Conservation (phyloP, 2,888 invertebrate species). For the Drosophila setosimentum region DNA sequence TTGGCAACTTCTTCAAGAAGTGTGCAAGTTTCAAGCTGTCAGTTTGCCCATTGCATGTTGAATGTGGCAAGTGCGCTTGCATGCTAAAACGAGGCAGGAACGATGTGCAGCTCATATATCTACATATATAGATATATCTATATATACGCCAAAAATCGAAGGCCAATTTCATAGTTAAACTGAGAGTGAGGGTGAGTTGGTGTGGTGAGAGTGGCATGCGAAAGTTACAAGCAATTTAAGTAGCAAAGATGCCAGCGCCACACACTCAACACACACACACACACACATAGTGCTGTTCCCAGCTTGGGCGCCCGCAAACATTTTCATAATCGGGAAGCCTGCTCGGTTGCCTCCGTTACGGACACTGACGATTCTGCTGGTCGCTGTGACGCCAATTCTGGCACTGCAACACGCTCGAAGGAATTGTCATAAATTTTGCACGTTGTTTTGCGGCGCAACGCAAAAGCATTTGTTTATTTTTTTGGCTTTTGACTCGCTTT, state of each 20-base stretch:
- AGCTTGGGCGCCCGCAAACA: slow-evolving; percentile 15
- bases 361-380: slow-evolving; percentile 5
- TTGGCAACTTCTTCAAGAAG: slow-evolving; percentile 32
- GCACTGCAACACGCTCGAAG: slow-evolving; percentile 60
- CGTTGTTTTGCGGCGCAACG: slow-evolving; percentile 66
- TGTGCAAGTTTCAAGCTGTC: slow-evolving; percentile 8
- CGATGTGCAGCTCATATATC: slow-evolving; percentile 15
- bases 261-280: slow-evolving; percentile 12
- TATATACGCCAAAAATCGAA: slow-evolving; percentile 27
- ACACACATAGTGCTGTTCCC: slow-evolving; percentile 6
- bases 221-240: slow-evolving; percentile 70
- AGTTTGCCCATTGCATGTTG: slow-evolving; percentile 21
- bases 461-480: slow-evolving; percentile 24
- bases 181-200: neutral
- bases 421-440: slow-evolving; percentile 72
- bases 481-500: slow-evolving; percentile 27
- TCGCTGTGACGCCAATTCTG: slow-evolving; percentile 54
- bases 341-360: slow-evolving; percentile 2
- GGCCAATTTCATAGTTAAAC: slow-evolving; percentile 34
- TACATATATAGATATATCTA: neutral
- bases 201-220: slow-evolving; percentile 14
- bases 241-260: slow-evolving; percentile 31
- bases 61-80: slow-evolving; percentile 27
- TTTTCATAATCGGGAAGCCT: slow-evolving; percentile 32
- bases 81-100: slow-evolving; percentile 15